These are phyloP conservation scores for Epicampocera succincta DNA, from an alignment of 2,888 invertebrate genomes.

Conservation along the genomic window DNA sequence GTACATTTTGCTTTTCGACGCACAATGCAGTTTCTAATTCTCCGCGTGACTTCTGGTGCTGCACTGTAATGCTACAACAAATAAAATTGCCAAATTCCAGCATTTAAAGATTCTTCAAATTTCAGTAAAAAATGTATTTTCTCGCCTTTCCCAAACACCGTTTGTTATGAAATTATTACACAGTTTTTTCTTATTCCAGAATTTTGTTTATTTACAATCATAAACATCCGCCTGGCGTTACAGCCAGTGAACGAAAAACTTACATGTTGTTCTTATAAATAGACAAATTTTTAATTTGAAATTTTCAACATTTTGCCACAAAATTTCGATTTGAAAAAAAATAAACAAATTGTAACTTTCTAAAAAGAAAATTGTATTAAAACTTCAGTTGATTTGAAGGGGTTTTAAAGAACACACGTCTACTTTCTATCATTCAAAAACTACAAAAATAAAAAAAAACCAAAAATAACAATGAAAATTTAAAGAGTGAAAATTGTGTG, in stretches of 20 bases:
- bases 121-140: conserved; percentile 51
- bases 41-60: no score
- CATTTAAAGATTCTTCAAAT: not conserved
- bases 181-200: not conserved
- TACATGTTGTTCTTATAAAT: conserved; percentile 35
- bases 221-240: conserved; percentile 57
- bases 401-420: conserved; percentile 54
- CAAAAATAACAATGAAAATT: conserved; percentile 13
- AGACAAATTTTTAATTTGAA: not conserved
- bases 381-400: conserved; percentile 54
- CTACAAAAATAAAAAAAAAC: not conserved
- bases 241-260: conserved; percentile 31
- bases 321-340: conserved; percentile 11
- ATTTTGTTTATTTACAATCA: conserved; percentile 45
- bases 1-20: no score
- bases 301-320: conserved; percentile 2
- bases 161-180: conserved; percentile 50
- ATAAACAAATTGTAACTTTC: conserved; percentile 44
- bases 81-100: no score
- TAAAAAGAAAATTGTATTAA: conserved; percentile 26
- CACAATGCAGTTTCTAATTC: no score
- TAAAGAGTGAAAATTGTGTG: not conserved
- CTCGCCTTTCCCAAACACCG: not conserved
- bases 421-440: conserved; percentile 1
- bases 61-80: no score